Evolutionary conservation across 1,140 invertebrate species (phyloP).

Genomic region (Drosophila subobscura): DNA sequence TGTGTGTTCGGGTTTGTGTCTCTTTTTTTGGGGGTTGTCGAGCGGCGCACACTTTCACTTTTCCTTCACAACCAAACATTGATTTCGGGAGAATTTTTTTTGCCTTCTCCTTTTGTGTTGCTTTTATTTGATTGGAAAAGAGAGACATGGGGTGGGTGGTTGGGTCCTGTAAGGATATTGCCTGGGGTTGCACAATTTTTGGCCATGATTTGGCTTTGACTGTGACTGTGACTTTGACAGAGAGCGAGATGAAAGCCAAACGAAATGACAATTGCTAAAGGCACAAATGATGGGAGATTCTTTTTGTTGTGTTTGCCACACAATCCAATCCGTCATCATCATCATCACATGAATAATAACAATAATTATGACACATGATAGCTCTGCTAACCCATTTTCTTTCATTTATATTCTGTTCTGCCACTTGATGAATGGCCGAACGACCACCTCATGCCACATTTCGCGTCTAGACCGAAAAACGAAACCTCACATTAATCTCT

Average conservation of each 20-base stretch:
- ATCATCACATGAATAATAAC: too few species aligned
- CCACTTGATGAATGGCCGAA: conserved; percentile 56
- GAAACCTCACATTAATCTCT: conserved; percentile 65
- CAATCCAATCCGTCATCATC: too few species aligned
- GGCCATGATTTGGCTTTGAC: conserved; percentile 62
- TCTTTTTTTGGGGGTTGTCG: conserved; percentile 53
- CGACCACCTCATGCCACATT: conserved; percentile 31
- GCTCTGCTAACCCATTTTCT: conserved; percentile 37
- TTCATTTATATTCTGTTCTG: background rate
- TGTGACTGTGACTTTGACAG: too few species aligned
- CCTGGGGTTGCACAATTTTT: conserved; percentile 63
- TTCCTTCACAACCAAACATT: conserved; percentile 67
- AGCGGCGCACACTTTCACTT: conserved; percentile 68
- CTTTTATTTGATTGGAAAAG: conserved; percentile 67
- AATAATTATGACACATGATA: conserved; percentile 4
- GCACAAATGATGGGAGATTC: conserved; percentile 25
- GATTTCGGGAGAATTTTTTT: conserved; percentile 47
- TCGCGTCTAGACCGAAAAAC: conserved; percentile 43
- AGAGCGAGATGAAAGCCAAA: conserved; percentile 42
- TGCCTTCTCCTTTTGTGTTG: conserved; percentile 1
- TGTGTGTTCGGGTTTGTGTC: conserved; percentile 18
- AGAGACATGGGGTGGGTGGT: conserved; percentile 5
- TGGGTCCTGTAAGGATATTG: conserved; percentile 36
- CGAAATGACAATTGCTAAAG: conserved; percentile 43
- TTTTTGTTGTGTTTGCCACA: background rate